Evolutionary conservation across 1,140 invertebrate genomes (phyloP), one percentile per base, ranked within the genome.

Genomic region (Ditylenchus dipsaci): DNA sequence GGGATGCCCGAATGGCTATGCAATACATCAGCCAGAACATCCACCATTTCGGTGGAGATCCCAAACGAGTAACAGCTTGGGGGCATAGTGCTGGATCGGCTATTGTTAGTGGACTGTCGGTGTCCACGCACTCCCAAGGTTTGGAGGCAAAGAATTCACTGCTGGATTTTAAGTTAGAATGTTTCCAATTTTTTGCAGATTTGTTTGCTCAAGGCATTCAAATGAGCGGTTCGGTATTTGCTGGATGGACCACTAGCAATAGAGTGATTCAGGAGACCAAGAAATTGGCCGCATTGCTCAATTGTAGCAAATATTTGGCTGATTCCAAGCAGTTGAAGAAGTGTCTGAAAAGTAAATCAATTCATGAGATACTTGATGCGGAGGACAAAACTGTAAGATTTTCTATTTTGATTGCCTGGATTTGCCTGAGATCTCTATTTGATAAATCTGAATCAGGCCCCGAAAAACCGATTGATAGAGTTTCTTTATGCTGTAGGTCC

Each of bases 21-120:
- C 45, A 30, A n/a, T 75, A 63, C 62, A 47, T 75, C 17, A 19
- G 71, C 13, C 38, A 75, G 17, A 69, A 79, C 27, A 85, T 86
- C 49, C 71, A 80, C 26, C 65, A 79, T 66, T 87, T 87, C 71
- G 85, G 85, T 26, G 86, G 86, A 7, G 89, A 92, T 85, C 86
- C 89, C 0, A 84, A 86, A 69, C 83, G 84, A 0, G 87, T 92
- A 0, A 91, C 90, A 0, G 84, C 85, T 17, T 69, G 90, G 1
- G 90, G 90, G 1, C 88, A 89, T 76, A 88, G 88, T 67, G 88
- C 89, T 7, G 90, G 90, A 0, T 87, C 86, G 0, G 86, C 72
- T 30, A 68, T 62, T n/a, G 76, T 69, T n/a, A 61, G 71, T 1
- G 67, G 68, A 26, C 72, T 81, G n/a, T 66, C 78, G 43, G 47